Evolutionary conservation across 2,888 invertebrate species (phyloP).

Genomic region (Pollenia angustigena): DNA sequence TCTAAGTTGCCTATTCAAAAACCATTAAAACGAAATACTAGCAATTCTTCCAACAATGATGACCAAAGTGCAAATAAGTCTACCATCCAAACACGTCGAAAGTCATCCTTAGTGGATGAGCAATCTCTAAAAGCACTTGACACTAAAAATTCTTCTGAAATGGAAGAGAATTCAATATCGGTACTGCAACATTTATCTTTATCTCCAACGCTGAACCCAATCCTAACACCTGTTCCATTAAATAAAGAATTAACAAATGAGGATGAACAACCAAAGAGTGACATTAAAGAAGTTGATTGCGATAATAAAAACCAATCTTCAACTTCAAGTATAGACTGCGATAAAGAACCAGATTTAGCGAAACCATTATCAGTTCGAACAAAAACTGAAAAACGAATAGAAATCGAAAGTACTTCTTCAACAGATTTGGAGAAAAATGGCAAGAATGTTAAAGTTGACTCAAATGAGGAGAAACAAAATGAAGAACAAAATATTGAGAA

Average conservation of each 20-base stretch:
- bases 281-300: constrained; percentile 24
- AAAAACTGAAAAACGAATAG: background rate
- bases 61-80: constrained; percentile 56
- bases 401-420: background rate
- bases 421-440: constrained; percentile 1
- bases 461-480: background rate
- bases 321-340: background rate
- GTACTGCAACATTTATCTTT: constrained; percentile 73
- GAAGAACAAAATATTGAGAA: background rate
- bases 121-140: constrained; percentile 74
- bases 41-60: constrained; percentile 71
- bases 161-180: constrained; percentile 47
- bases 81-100: constrained; percentile 75
- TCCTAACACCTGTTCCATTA: background rate
- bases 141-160: constrained; percentile 65
- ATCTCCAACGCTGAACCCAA: constrained; percentile 25
- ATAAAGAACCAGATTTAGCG: constrained; percentile 1
- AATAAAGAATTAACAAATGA: constrained; percentile 18
- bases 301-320: constrained; percentile 7
- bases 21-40: constrained; percentile 74
- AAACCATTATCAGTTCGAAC: background rate
- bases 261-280: constrained; percentile 41
- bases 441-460: background rate
- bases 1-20: constrained; percentile 76
- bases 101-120: constrained; percentile 80